Base-by-base conservation (phyloP, 2,113 vertebrate species). In the Rousettus leschenaultii region DNA sequence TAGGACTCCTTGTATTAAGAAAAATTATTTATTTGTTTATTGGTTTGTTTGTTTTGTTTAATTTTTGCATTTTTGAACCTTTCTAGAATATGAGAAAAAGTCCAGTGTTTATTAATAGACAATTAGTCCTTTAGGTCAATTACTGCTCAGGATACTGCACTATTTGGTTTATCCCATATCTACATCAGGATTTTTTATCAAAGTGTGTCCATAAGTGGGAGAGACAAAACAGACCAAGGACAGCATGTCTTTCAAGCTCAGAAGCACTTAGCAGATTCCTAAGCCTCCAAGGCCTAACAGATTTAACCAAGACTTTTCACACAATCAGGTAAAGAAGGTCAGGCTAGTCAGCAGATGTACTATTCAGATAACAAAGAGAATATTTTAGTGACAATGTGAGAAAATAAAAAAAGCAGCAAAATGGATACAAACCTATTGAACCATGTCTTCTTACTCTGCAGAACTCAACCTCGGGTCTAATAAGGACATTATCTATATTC, bases 301-400 rank as follows among this genome's bases (percentile, higher is more conserved):
- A 98, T 99, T 99, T 98, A 98, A 99, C 98, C 95, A 99, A 99
- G 99, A 99, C 98, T 99, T 99, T 99, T 99, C 99, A 99, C 99
- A 99, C 99, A 99, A 99, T 99, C 99, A 99, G 99, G 99, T 99
- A 99, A 99, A 99, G 98, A 98, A 90, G 96, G 97, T 96, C 94
- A 96, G 85, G 92, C 98, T 94, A 98, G 97, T 97, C 98, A 98
- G 98, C 97, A 98, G 96, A 98, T 96, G 97, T 98, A 98, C 96
- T 96, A 98, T 97, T 98, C 98, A 98, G 98, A 99, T 98, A 99
- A 99, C 99, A 99, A 99, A 99, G 98, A 99, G 98, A 98, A 98
- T 98, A 99, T 98, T 99, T 99, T 99, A 99, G 99, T 99, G 99
- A 99, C 99, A 99, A 99, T 98, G 99, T 99, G 99, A 99, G 99